These are phyloP conservation scores for Denticeps clupeoides DNA, from an alignment of 2,797 vertebrate genomes.

Conservation along the genomic window DNA sequence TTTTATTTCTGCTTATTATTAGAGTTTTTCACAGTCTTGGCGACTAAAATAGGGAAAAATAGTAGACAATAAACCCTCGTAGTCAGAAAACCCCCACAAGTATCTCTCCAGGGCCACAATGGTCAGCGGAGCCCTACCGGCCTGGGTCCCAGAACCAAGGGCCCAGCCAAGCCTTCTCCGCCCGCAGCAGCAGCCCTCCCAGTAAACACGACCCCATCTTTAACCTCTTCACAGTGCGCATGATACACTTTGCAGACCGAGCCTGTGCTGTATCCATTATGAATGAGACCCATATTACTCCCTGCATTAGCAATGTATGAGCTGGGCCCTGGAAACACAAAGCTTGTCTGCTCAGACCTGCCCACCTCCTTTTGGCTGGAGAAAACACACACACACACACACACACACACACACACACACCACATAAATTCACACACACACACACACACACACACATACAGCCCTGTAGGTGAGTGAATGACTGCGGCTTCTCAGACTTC, in stretches of 20 bases:
- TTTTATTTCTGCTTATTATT: too few species aligned
- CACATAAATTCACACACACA: background rate
- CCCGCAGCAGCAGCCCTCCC: background rate
- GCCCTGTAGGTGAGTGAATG: too few species aligned
- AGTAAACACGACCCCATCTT: constrained; percentile 39
- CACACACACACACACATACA: background rate
- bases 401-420: background rate
- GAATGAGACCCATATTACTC: constrained; percentile 66
- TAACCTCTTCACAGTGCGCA: constrained; percentile 57
- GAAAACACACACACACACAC: background rate
- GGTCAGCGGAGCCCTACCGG: background rate
- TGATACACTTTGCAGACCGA: constrained; percentile 57
- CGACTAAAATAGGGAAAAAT: too few species aligned
- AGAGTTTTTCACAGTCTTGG: too few species aligned
- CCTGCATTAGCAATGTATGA: constrained; percentile 66
- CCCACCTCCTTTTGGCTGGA: constrained; percentile 31
- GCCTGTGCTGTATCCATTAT: constrained; percentile 55
- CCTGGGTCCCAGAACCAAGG: background rate
- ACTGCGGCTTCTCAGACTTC: too few species aligned
- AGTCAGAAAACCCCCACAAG: too few species aligned
- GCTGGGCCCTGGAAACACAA: constrained; percentile 58
- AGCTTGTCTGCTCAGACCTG: constrained; percentile 31
- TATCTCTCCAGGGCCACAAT: constrained; percentile 32
- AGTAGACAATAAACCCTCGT: too few species aligned
- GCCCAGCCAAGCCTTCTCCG: background rate